These are phyloP conservation scores for Synanthedon tipuliformis DNA, from an alignment of 2,888 invertebrate species.

Conservation along the genomic window DNA sequence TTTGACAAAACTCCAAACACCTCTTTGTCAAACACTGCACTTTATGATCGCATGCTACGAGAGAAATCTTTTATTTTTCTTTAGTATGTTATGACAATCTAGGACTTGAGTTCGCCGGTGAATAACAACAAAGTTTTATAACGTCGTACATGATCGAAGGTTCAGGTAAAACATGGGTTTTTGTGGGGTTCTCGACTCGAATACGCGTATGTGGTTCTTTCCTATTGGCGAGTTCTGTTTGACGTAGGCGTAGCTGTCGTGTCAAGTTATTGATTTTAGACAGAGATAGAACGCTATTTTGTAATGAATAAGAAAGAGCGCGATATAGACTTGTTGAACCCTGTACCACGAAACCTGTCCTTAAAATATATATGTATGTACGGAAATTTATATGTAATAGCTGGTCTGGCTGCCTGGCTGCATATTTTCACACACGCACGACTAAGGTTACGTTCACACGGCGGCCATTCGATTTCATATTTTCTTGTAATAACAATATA, in stretches of 20 bases:
- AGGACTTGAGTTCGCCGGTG: slow-evolving; percentile 33
- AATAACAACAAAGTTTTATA: slow-evolving; percentile 15
- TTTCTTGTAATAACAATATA: too few species aligned
- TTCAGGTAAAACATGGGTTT: slow-evolving; percentile 31
- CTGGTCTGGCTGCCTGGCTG: too few species aligned
- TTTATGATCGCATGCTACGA: slow-evolving; percentile 40
- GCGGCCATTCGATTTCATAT: too few species aligned
- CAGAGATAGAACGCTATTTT: slow-evolving; percentile 12
- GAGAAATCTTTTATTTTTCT: slow-evolving; percentile 9
- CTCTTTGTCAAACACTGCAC: slow-evolving; percentile 19
- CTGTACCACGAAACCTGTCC: too few species aligned
- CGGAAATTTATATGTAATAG: too few species aligned
- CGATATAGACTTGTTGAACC: too few species aligned
- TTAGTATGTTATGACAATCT: slow-evolving; percentile 25
- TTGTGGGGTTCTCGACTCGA: slow-evolving; percentile 20
- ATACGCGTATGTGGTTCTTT: slow-evolving; percentile 45
- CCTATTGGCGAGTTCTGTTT: slow-evolving; percentile 29
- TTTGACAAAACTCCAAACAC: slow-evolving; percentile 25
- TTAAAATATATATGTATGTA: too few species aligned
- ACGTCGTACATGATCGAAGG: slow-evolving; percentile 52
- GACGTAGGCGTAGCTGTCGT: neutral
- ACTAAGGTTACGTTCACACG: too few species aligned
- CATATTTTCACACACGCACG: too few species aligned
- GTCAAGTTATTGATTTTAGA: neutral
- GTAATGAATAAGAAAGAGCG: neutral